phyloP scores from a whole-genome alignment of 1,140 invertebrate genomes.

The Melanaphis sacchari region DNA sequence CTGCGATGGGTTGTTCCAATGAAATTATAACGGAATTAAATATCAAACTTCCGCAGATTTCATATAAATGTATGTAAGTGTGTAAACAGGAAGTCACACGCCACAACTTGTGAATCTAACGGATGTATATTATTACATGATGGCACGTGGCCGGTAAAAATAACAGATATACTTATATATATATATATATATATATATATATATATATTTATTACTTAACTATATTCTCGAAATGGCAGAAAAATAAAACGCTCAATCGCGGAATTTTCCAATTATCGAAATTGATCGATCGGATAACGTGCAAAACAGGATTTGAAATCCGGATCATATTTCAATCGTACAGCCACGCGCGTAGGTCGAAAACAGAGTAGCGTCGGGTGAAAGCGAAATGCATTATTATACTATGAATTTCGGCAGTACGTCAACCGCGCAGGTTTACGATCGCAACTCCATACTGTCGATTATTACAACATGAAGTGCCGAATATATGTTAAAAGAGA shows the following conservation, averaged over 20 bases:
- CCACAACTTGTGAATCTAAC: not conserved
- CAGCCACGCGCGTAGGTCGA: not conserved
- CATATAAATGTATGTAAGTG: not conserved
- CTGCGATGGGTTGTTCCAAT: not conserved
- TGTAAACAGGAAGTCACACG: conserved; percentile 8
- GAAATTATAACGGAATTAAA: conserved; percentile 15
- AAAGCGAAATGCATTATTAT: not conserved
- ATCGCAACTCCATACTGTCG: too few relatives aligned
- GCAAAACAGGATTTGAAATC: not conserved
- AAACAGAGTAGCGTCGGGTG: not conserved
- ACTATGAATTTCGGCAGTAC: not conserved
- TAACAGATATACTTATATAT: too few relatives aligned
- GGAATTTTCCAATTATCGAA: not conserved
- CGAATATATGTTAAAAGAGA: not conserved
- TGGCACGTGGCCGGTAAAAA: not conserved
- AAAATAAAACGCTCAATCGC: not conserved
- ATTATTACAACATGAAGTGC: too few relatives aligned
- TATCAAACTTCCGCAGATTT: not conserved
- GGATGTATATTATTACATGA: not conserved
- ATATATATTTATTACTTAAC: not conserved
- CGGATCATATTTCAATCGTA: not conserved
- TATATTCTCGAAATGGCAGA: not conserved
- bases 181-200: too few relatives aligned
- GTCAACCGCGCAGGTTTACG: not conserved
- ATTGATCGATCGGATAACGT: not conserved